Evolutionary conservation across 2,888 invertebrate species (phyloP).

Genomic region (Tenthredo mesomela): DNA sequence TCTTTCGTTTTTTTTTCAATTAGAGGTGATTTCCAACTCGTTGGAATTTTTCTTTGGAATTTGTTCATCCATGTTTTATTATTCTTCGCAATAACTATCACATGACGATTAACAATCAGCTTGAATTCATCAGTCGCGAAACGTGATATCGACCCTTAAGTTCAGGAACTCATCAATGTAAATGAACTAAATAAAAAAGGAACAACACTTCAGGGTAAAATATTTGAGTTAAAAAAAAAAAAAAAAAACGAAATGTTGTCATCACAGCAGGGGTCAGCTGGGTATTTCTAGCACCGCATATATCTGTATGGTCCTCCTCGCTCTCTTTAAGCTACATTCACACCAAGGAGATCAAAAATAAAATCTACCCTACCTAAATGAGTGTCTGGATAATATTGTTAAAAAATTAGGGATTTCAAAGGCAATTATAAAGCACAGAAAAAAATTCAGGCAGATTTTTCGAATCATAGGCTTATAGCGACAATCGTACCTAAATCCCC

Average conservation of each 20-base stretch:
- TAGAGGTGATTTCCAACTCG: background rate
- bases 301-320: background rate
- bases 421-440: background rate
- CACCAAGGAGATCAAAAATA: background rate
- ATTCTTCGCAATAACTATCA: background rate
- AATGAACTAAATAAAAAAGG: background rate
- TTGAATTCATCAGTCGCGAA: background rate
- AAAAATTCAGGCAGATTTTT: background rate
- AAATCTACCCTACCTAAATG: background rate
- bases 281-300: conserved; percentile 6
- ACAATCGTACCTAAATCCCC: background rate
- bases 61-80: background rate
- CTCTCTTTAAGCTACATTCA: conserved; percentile 3
- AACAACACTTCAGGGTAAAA: background rate
- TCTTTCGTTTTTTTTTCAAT: background rate
- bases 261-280: background rate
- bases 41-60: background rate
- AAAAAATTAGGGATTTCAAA: background rate
- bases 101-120: background rate
- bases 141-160: background rate
- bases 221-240: background rate
- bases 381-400: background rate
- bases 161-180: background rate
- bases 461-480: background rate
- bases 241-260: background rate